Evolutionary conservation across 2,113 vertebrate genomes (phyloP).

Genomic region (Psilopogon haemacephalus): DNA sequence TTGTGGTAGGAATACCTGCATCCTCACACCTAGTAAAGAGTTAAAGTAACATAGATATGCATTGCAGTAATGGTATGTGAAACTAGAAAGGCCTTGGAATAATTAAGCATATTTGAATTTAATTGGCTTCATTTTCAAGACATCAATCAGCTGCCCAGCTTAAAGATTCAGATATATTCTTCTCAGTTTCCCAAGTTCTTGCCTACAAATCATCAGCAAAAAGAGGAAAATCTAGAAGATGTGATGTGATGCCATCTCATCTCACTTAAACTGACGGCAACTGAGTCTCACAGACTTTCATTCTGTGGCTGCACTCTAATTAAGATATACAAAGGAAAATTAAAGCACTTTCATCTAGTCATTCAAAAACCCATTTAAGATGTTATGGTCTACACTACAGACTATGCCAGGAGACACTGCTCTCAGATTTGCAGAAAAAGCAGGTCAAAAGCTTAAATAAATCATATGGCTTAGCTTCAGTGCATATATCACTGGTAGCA

Average conservation of each 20-base stretch:
- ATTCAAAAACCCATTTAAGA: constrained; percentile 46
- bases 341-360: background rate
- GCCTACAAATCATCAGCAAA: background rate
- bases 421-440: constrained; percentile 23
- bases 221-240: background rate
- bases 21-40: background rate
- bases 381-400: background rate
- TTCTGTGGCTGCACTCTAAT: constrained; percentile 7
- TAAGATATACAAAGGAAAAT: constrained; percentile 23
- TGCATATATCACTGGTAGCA: background rate
- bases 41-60: background rate
- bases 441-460: constrained; percentile 36
- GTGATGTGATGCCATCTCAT: background rate
- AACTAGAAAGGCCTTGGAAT: background rate
- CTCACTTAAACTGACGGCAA: background rate
- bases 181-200: background rate
- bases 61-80: background rate
- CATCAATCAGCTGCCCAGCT: background rate
- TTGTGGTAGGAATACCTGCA: background rate
- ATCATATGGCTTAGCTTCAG: constrained; percentile 8
- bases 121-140: background rate
- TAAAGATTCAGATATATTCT: background rate
- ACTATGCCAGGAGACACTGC: background rate
- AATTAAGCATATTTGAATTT: background rate
- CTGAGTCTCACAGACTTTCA: background rate